These are phyloP conservation scores for Lytechinus pictus DNA, from an alignment of 35 echinoderm and acorn worm species.

Conservation along the genomic window DNA sequence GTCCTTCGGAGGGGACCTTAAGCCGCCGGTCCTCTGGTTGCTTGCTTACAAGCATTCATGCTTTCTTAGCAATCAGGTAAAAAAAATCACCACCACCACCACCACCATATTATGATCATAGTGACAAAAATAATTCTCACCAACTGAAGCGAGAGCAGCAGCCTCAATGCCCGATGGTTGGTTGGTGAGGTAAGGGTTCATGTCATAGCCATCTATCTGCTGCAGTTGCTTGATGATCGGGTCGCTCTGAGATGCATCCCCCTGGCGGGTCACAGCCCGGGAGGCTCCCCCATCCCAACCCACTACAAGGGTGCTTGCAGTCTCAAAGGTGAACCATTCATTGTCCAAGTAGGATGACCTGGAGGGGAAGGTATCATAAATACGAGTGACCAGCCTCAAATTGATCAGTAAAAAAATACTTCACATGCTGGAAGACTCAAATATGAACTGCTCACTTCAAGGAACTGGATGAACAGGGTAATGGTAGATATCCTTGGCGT, in stretches of 20 bases:
- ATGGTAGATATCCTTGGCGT: no score
- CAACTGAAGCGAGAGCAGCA: conserved; percentile 88
- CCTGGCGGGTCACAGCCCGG: conserved; percentile 64
- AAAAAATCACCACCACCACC: no score
- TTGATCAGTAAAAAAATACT: no score
- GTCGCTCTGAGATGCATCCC: conserved; percentile 65
- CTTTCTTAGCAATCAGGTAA: no score
- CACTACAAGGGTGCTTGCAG: conserved; percentile 79
- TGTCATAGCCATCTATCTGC: conserved; percentile 74
- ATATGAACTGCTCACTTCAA: no score
- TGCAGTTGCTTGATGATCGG: conserved; percentile 68
- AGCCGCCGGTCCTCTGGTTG: no score
- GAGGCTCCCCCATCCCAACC: conserved; percentile 97
- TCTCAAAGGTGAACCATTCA: conserved; percentile 97
- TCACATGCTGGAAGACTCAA: no score
- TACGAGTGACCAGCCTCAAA: no score
- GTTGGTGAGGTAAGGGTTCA: conserved; percentile 21
- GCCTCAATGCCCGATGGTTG: conserved; percentile 87
- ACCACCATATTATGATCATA: not conserved
- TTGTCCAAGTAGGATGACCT: conserved; percentile 98
- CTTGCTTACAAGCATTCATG: no score
- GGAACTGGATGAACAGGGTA: no score
- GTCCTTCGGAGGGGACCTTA: no score
- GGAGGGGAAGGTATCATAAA: not conserved
- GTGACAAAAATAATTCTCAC: conserved; percentile 53